Evolutionary conservation across 2,113 vertebrate species (phyloP), one percentile per base, ranked within the genome.

Genomic region (Athene noctua): DNA sequence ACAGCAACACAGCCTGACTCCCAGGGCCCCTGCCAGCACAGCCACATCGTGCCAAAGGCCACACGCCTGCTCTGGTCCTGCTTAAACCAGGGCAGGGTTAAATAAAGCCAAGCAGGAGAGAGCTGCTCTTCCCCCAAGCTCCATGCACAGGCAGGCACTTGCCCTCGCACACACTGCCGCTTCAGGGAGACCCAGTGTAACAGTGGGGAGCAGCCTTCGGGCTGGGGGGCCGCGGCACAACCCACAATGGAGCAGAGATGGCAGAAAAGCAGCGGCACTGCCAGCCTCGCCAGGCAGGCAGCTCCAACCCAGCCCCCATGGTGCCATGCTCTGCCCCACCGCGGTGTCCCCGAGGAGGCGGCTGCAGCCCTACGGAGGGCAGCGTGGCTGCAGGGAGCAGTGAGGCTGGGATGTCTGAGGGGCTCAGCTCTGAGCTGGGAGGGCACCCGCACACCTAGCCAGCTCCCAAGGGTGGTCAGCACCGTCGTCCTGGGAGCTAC

Each of bases 161-260:
- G 84, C 55, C 65, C 83, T 36, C 52, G 58, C 59, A 90, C 38
- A 29, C 0, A 0, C 40, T 71, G 77, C 77, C 4, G 3, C 52
- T 30, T 59, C 5, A 1, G 32, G 32, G 15, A 81, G 47, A 46
- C 27, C 36, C 29, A 2, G 58, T 2, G 1, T 40, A 70, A 79
- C 1, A 2, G 29, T 57, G 49, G 22, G 32, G 54, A 65, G 49
- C 91, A 94, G 85, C 85, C 44, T 32, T 9, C 40, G 51, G 46
- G 59, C 68, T 3, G 7, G 6, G 54, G 58, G 49, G 19, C 59
- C 0, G 1, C 0, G 0, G 67, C 27, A 86, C 26, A 52, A 26
- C 0, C 1, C 7, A 7, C 13, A 65, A 34, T 1, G 5, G 1
- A 88, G 65, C 0, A 0, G 20, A 46, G 80, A 54, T 80, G 49